Base-by-base conservation (phyloP, 2,113 vertebrate species). In the Oceanodroma tethys region DNA sequence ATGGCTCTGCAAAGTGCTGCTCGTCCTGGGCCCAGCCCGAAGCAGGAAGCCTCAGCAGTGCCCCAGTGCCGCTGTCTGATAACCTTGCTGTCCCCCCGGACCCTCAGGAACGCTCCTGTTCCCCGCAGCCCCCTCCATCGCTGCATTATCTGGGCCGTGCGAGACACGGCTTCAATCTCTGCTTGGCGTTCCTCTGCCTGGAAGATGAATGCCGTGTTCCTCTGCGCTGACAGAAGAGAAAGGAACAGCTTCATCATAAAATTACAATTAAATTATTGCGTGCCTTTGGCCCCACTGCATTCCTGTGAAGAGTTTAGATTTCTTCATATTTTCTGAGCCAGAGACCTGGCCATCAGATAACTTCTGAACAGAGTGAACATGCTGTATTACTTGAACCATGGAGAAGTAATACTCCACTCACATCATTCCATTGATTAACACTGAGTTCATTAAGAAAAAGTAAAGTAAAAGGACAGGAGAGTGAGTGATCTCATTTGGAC, bases 181-280 rank as follows among this genome's bases (percentile, higher is more conserved):
- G 30, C 53, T 32, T 29, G 56, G 17, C 2, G 1, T 47, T 45
- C 11, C 27, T 59, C 38, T 48, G 27, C 48, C 65, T 52, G 38
- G 36, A 34, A 42, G 56, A 27, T n/a, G 38, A 32, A 73, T 38
- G 11, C 19, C 1, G 0, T 10, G 18, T 27, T 40, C 53, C 73
- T 32, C n/a, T 0, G 0, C 10, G 23, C 40, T 0, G 7, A 13
- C 60, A 56, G 58, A 30, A 26, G 1, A 8, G 0, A 0, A 59
- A 70, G 43, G 38, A 86, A 27, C 38, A 43, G 34, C 45, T 74
- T 56, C 65, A 40, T 21, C 32, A 3, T 7, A 3, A 48, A 58
- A 10, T 4, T 8, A 7, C 21, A 13, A 25, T 4, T 7, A 30
- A 65, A 50, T 65, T 27, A 4, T 19, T 9, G 9, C 0, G 1